Evolutionary conservation across 2,888 invertebrate species (phyloP).

Genomic region (Tyria jacobaeae): DNA sequence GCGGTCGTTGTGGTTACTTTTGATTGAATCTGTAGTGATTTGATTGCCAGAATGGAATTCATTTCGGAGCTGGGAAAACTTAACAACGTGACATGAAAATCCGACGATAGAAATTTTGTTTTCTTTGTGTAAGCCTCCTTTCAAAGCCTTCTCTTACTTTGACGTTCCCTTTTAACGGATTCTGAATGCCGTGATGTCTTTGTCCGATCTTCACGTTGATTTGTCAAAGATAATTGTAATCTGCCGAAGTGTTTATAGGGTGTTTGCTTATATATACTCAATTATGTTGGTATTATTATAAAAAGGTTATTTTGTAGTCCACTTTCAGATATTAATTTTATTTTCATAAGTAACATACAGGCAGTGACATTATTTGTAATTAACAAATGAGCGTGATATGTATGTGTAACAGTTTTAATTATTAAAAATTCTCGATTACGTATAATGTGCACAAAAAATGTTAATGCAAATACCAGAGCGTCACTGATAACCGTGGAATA

Average conservation of each 20-base stretch:
- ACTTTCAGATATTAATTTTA: no score
- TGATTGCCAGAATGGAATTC: constrained; percentile 72
- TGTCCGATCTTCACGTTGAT: constrained; percentile 55
- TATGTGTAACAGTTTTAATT: no score
- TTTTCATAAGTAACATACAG: no score
- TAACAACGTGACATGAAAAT: constrained; percentile 75
- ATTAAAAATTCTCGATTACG: no score
- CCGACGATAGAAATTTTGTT: constrained; percentile 67
- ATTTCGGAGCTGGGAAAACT: constrained; percentile 65
- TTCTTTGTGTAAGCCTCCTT: constrained; percentile 68
- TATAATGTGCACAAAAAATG: no score
- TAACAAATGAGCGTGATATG: no score
- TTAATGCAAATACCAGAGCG: no score
- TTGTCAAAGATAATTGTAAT: constrained; percentile 47
- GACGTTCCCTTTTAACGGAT: constrained; percentile 57
- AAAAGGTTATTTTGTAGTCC: neutral
- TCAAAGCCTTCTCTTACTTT: constrained; percentile 59
- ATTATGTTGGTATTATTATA: constrained; percentile 1
- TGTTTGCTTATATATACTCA: neutral
- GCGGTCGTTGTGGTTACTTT: constrained; percentile 56
- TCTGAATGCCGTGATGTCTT: constrained; percentile 54
- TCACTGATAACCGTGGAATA: no score
- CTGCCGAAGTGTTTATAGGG: constrained; percentile 23
- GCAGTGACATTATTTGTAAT: no score
- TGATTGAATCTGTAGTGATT: constrained; percentile 75